Evolutionary conservation across 2,113 vertebrate genomes (phyloP).

Genomic region (Siphamia tubifer): DNA sequence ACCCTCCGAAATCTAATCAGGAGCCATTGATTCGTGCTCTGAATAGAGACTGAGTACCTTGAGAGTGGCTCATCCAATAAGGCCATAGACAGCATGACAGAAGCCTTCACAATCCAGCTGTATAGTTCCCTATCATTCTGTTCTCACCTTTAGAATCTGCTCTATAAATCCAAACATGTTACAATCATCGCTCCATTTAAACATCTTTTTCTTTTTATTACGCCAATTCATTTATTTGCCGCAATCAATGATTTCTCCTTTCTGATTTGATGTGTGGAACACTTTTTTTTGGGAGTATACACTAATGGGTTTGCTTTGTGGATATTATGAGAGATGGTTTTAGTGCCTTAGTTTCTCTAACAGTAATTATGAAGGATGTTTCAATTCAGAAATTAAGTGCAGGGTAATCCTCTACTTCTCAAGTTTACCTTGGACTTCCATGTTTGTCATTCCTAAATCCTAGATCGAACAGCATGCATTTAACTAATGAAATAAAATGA

Average conservation of each 20-base stretch:
- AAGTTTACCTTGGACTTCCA: slow-evolving; percentile 18
- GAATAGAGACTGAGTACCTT: slow-evolving; percentile 82
- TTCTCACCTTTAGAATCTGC: slow-evolving; percentile 61
- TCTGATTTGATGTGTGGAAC: slow-evolving; percentile 9
- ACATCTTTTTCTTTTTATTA: slow-evolving; percentile 50
- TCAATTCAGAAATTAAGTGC: slow-evolving; percentile 33
- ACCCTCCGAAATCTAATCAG: slow-evolving; percentile 90
- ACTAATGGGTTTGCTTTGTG: slow-evolving; percentile 39
- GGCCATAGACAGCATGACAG: slow-evolving; percentile 63
- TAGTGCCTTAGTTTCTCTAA: slow-evolving; percentile 19
- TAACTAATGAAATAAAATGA: slow-evolving; percentile 15
- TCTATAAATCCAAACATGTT: slow-evolving; percentile 61
- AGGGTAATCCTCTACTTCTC: slow-evolving; percentile 26
- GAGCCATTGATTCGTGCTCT: slow-evolving; percentile 91
- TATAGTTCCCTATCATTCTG: slow-evolving; percentile 55
- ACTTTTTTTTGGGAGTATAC: slow-evolving; percentile 11
- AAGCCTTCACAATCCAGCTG: slow-evolving; percentile 61
- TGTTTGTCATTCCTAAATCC: not conserved
- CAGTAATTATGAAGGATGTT: slow-evolving; percentile 23
- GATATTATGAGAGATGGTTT: slow-evolving; percentile 14
- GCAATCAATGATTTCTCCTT: slow-evolving; percentile 33
- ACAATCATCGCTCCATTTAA: slow-evolving; percentile 60
- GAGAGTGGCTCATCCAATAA: slow-evolving; percentile 72
- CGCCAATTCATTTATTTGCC: slow-evolving; percentile 40
- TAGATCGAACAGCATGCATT: slow-evolving; percentile 36